Evolutionary conservation across 2,797 vertebrate species (phyloP).

Genomic region (Pristis pectinata): DNA sequence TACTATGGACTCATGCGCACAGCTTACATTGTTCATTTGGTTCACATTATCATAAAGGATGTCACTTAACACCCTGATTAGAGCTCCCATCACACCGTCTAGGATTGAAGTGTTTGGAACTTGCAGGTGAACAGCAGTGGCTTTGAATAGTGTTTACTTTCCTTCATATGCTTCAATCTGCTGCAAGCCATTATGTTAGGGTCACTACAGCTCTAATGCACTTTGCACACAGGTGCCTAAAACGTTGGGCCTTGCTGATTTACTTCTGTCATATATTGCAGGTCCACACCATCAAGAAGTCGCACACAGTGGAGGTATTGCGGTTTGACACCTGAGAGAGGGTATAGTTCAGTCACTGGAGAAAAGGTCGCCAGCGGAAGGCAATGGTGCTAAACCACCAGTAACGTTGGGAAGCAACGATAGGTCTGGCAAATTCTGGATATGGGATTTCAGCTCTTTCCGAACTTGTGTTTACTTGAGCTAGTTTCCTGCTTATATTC

Average conservation of each 20-base stretch:
- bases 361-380: conserved; percentile 94
- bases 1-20: background rate
- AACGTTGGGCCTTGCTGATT: conserved; percentile 22
- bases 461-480: conserved; percentile 91
- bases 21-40: conserved; percentile 6
- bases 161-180: conserved; percentile 24
- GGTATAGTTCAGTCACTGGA: conserved; percentile 79
- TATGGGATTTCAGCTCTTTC: conserved; percentile 97
- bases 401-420: conserved; percentile 93
- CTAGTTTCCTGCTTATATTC: conserved; percentile 97
- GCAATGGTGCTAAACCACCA: conserved; percentile 87
- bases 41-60: background rate
- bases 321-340: conserved; percentile 41
- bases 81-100: background rate
- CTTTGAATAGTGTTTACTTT: conserved; percentile 34
- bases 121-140: conserved; percentile 29
- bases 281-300: conserved; percentile 25
- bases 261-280: background rate
- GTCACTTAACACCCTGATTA: conserved; percentile 19
- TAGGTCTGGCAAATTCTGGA: conserved; percentile 96
- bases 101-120: conserved; percentile 15
- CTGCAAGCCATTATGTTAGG: conserved; percentile 17
- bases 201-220: conserved; percentile 23
- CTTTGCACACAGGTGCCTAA: conserved; percentile 20
- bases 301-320: conserved; percentile 33